A percentile compares a stretch with the other conserved stretches of the same genome.
phyloP scores from a whole-genome alignment of 2,113 vertebrate genomes.

The Pluvianellus socialis region DNA sequence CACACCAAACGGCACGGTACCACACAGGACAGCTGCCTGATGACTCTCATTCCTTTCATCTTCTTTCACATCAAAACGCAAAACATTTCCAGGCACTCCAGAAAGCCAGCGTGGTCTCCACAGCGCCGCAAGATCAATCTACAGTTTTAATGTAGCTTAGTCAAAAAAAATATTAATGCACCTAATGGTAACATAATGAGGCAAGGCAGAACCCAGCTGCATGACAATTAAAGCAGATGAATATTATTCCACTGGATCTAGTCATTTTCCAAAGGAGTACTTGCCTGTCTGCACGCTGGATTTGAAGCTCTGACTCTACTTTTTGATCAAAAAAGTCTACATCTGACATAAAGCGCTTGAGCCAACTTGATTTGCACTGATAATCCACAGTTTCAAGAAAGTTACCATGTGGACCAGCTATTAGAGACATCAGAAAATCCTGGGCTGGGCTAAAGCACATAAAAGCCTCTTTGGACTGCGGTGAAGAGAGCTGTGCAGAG shows the following conservation, averaged over 20 bases:
- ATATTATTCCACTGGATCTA: conserved; percentile 41
- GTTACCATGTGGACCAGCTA: not conserved
- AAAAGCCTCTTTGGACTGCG: not conserved
- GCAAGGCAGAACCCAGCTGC: conserved; percentile 46
- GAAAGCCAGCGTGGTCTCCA: conserved; percentile 21
- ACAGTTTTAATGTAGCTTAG: conserved; percentile 38
- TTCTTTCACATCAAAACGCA: not conserved
- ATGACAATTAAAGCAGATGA: conserved; percentile 47
- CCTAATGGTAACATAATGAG: conserved; percentile 54
- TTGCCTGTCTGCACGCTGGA: not conserved
- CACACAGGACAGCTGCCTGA: not conserved
- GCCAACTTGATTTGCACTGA: not conserved
- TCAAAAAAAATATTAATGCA: conserved; percentile 39
- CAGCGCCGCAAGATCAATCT: conserved; percentile 9
- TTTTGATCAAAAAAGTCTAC: not conserved
- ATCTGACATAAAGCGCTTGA: not conserved
- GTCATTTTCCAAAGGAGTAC: not conserved
- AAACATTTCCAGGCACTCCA: not conserved
- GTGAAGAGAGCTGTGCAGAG: not conserved
- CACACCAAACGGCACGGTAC: not conserved
- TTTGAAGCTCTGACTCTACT: conserved; percentile 11
- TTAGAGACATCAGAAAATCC: not conserved
- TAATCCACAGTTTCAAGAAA: not conserved
- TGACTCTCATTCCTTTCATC: not conserved
- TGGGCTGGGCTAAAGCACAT: not conserved